phyloP scores from a whole-genome alignment of 2,888 invertebrate genomes.

The Hirtodrosophila duncani region DNA sequence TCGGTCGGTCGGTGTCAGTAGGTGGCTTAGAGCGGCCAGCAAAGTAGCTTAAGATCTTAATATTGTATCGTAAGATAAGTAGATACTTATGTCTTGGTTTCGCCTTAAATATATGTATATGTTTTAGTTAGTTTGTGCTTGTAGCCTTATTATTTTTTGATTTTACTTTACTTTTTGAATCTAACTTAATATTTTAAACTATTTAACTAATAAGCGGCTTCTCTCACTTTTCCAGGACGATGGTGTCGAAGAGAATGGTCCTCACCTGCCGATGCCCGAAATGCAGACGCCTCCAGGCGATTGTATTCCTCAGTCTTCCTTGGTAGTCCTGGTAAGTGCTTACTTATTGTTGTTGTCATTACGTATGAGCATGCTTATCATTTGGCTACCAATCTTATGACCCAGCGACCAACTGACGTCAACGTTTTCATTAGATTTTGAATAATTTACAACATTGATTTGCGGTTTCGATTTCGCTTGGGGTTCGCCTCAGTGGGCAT shows the following conservation, averaged over 20 bases:
- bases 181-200: neutral
- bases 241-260: slow-evolving; percentile 96
- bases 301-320: slow-evolving; percentile 95
- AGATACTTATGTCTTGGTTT: too few species aligned
- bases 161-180: slow-evolving; percentile 2
- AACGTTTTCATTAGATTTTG: slow-evolving; percentile 62
- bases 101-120: too few species aligned
- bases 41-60: slow-evolving; percentile 49
- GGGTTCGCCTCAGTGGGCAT: too few species aligned
- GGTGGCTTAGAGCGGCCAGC: slow-evolving; percentile 16
- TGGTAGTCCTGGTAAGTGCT: slow-evolving; percentile 87
- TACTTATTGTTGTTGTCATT: neutral
- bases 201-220: slow-evolving; percentile 54
- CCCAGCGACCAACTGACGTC: slow-evolving; percentile 40
- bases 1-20: slow-evolving; percentile 3
- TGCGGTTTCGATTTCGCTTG: slow-evolving; percentile 1
- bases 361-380: slow-evolving; percentile 30
- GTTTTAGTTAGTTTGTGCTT: neutral
- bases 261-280: slow-evolving; percentile 89
- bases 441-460: slow-evolving; percentile 57
- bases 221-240: slow-evolving; percentile 85
- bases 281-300: slow-evolving; percentile 88
- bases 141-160: neutral
- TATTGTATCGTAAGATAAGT: slow-evolving; percentile 2
- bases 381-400: slow-evolving; percentile 19